Conservation (phyloP, 1,140 invertebrate genomes). For the Cydia pomonella region DNA sequence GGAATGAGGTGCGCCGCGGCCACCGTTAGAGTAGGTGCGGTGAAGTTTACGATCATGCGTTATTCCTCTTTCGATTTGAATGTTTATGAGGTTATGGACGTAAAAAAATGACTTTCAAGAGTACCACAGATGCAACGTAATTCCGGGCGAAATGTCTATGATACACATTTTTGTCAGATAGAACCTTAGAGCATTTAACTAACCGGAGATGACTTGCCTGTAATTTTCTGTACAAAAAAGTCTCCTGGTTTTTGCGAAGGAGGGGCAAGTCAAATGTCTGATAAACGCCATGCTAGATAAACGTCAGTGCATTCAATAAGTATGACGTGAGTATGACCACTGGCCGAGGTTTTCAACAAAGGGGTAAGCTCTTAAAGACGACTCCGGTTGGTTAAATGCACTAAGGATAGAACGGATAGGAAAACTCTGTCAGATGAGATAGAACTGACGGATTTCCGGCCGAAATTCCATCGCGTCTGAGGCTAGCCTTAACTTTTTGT, state of each 20-base stretch:
- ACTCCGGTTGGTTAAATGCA: too few relatives aligned
- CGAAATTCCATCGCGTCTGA: background rate
- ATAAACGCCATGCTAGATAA: too few relatives aligned
- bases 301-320: too few relatives aligned
- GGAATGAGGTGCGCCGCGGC: background rate
- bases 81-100: constrained; percentile 3
- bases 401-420: too few relatives aligned
- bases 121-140: background rate
- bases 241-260: too few relatives aligned
- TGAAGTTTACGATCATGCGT: constrained; percentile 32
- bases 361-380: too few relatives aligned
- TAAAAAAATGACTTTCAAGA: background rate
- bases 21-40: constrained; percentile 28
- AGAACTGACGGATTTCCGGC: background rate
- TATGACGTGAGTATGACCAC: too few relatives aligned
- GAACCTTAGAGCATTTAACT: too few relatives aligned
- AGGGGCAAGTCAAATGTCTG: too few relatives aligned
- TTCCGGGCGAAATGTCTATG: background rate
- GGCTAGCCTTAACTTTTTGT: background rate
- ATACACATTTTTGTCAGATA: background rate
- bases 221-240: too few relatives aligned
- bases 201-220: too few relatives aligned
- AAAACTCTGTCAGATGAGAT: background rate
- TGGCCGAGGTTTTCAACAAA: too few relatives aligned
- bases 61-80: constrained; percentile 31